Evolutionary conservation across 2,113 vertebrate genomes (phyloP).

Genomic region (Lonchura striata): DNA sequence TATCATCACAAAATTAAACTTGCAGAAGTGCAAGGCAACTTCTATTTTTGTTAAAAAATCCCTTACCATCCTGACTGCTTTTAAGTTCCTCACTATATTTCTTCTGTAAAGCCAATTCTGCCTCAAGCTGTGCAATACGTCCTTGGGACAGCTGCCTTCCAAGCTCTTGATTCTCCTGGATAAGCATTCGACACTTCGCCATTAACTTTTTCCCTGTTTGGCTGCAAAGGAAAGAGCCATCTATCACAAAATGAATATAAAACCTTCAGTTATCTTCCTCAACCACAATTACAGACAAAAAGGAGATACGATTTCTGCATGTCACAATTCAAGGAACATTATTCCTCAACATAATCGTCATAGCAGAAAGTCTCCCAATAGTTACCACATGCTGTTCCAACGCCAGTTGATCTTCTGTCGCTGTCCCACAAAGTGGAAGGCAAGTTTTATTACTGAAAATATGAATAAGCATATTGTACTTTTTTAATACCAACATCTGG

Average conservation of each 20-base stretch:
- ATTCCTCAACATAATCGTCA: conserved; percentile 57
- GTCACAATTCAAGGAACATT: conserved; percentile 53
- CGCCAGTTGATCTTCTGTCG: conserved; percentile 58
- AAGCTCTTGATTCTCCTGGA: conserved; percentile 99
- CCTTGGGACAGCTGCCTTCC: conserved; percentile 99
- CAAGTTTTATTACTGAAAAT: conserved; percentile 63
- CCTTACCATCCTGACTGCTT: conserved; percentile 99
- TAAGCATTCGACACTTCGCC: conserved; percentile 99
- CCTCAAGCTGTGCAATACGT: conserved; percentile 98
- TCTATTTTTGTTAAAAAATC: conserved; percentile 61
- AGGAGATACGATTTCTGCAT: conserved; percentile 61
- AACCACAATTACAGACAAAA: conserved; percentile 38
- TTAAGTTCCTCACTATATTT: conserved; percentile 99
- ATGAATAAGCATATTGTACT: conserved; percentile 60
- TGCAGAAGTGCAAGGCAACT: conserved; percentile 53
- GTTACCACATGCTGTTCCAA: conserved; percentile 63
- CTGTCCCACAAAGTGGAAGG: conserved; percentile 63
- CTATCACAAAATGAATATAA: conserved; percentile 90
- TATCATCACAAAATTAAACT: conserved; percentile 35
- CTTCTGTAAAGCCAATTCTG: conserved; percentile 98
- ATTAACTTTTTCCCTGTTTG: conserved; percentile 99
- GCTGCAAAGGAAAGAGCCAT: conserved; percentile 98
- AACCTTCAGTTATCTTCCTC: conserved; percentile 64
- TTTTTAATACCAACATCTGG: conserved; percentile 35
- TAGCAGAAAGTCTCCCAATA: conserved; percentile 63